A percentile compares a stretch with the other conserved stretches of the same genome.
Evolutionary conservation across 2,797 vertebrate genomes (phyloP).

Genomic region (Xenops minutus): DNA sequence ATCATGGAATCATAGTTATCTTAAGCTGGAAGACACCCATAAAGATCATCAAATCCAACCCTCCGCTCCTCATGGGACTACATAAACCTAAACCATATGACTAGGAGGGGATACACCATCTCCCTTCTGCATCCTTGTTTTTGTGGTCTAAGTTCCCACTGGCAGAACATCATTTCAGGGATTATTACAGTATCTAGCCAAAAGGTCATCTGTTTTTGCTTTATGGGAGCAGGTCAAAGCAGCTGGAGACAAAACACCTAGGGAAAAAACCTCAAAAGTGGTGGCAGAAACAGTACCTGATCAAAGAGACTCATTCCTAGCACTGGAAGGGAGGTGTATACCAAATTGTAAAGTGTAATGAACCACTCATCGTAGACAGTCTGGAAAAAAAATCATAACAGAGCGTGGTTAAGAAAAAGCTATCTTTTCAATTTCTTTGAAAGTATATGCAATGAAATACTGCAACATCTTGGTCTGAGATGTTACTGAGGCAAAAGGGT

Average conservation of each 20-base stretch:
- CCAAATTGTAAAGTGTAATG: slow-evolving; percentile 90
- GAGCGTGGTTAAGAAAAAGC: not conserved
- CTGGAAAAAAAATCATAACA: slow-evolving; percentile 64
- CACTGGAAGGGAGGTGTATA: slow-evolving; percentile 92
- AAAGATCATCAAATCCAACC: not conserved
- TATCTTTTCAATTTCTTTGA: not conserved
- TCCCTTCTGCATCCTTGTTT: not conserved
- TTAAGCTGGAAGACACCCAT: not conserved
- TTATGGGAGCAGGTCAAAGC: not conserved
- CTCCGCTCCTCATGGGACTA: not conserved
- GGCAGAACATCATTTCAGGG: not conserved
- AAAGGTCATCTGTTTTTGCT: not conserved
- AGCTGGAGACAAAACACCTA: not conserved
- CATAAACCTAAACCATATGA: not conserved
- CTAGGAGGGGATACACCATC: not conserved
- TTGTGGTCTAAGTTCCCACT: not conserved
- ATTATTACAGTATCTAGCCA: not conserved
- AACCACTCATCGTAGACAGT: slow-evolving; percentile 95
- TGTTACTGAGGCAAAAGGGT: not conserved
- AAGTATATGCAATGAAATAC: not conserved
- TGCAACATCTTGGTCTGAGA: not conserved
- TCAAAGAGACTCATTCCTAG: slow-evolving; percentile 92
- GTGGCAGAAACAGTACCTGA: slow-evolving; percentile 80
- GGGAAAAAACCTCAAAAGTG: not conserved
- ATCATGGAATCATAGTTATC: not conserved